Evolutionary conservation across 2,888 invertebrate genomes (phyloP).

Genomic region (Acleris laterana): DNA sequence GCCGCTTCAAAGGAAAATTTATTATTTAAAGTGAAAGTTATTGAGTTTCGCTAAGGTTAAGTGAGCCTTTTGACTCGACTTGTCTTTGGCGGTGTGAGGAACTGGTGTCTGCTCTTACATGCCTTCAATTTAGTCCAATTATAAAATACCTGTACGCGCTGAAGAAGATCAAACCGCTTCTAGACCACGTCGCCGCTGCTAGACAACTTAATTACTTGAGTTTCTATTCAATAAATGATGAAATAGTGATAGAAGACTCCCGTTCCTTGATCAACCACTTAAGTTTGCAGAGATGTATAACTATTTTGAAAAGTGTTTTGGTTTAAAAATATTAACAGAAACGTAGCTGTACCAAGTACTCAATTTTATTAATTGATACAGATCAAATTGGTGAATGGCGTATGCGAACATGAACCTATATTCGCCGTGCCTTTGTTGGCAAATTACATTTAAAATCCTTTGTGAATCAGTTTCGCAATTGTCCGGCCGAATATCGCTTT

Average conservation of each 20-base stretch:
- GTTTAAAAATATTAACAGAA: too few species aligned
- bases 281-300: too few species aligned
- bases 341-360: too few species aligned
- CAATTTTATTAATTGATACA: too few species aligned
- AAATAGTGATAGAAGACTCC: neutral
- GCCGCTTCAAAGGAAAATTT: conserved; percentile 77
- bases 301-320: too few species aligned
- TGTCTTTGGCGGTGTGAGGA: conserved; percentile 57
- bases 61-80: conserved; percentile 77
- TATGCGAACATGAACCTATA: neutral
- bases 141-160: conserved; percentile 50
- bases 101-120: conserved; percentile 62
- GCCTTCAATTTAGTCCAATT: conserved; percentile 56
- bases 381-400: too few species aligned
- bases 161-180: conserved; percentile 23
- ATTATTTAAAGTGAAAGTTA: conserved; percentile 82
- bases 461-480: conserved; percentile 8
- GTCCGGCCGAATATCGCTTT: neutral
- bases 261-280: too few species aligned
- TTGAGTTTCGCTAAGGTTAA: conserved; percentile 82
- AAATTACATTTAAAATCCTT: conserved; percentile 11
- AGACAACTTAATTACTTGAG: conserved; percentile 3
- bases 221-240: neutral
- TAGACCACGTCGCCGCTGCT: conserved; percentile 17
- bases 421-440: neutral